Conservation (phyloP, 2,797 vertebrate species). For the Tokudaia muenninki region DNA sequence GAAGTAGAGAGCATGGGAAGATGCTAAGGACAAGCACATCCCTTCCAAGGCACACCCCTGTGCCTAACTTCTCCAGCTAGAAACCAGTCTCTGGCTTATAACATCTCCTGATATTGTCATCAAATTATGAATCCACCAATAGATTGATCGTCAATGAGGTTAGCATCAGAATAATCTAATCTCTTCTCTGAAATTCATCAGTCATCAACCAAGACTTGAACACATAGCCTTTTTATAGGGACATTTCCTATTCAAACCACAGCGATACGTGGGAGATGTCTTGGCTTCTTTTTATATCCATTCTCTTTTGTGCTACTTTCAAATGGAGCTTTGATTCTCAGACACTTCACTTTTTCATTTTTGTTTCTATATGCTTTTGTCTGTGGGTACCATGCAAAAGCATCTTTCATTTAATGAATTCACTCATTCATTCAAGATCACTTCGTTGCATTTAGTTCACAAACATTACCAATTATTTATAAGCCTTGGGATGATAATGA, state of each 20-base stretch:
- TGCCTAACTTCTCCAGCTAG: not conserved
- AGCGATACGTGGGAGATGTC: too few species aligned
- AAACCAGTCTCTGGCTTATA: not conserved
- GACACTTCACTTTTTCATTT: not conserved
- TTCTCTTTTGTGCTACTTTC: not conserved
- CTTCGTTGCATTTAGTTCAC: constrained; percentile 22
- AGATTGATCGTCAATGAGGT: not conserved
- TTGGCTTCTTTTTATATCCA: not conserved
- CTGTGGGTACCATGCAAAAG: not conserved
- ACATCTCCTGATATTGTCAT: not conserved
- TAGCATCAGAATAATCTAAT: not conserved
- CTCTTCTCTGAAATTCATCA: not conserved
- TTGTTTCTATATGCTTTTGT: not conserved
- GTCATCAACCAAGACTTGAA: not conserved
- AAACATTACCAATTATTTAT: not conserved
- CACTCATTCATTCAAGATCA: not conserved
- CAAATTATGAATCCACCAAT: too few species aligned
- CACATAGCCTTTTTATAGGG: not conserved
- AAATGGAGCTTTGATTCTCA: not conserved
- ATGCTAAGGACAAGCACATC: not conserved
- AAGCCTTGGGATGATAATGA: not conserved
- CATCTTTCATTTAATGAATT: not conserved
- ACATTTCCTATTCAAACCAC: not conserved
- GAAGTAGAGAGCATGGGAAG: not conserved
- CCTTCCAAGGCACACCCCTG: not conserved